Evolutionary conservation across 92 coral and sea anemone genomes (phyloP), one percentile per base, ranked within the genome.

Genomic region (Parazoanthus atlanticus): DNA sequence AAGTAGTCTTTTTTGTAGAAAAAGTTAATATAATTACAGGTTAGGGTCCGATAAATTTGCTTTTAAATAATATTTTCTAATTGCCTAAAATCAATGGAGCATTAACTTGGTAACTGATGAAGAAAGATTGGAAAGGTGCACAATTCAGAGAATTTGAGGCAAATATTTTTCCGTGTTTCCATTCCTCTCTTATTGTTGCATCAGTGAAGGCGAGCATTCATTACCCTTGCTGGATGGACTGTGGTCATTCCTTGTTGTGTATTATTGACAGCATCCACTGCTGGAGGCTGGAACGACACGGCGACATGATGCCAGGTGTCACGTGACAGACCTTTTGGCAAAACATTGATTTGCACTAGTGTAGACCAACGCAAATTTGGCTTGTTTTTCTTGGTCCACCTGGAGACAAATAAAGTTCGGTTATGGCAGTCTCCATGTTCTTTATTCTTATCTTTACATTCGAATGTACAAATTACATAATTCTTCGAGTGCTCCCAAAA

Each of bases 241-340:
- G 17, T 46, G 49, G 73, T 11, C 79, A 38, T 41, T 78, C 81
- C 86, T 82, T 64, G 86, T 82, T 31, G 26, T 75, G 56, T 26
- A 25, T 29, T 70, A 26, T 33, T 43, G n/a, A 30, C 23, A 46
- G 52, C 41, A 23, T 84, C 66, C 15, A 23, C 3, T 25, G 67
- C 12, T 41, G 87, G 29, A 36, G 87, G 87, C 16, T 43, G 74
- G 74, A 91, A 94, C 34, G 99, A 97, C 16, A 97, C 76, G 19
- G 92, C 98, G 47, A 97, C 88, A 83, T 97, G 99, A 85, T 92
- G 94, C 99, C 99, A 97, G 15, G 89, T 92, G 79, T 97, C 96
- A 31, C 94, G 90, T n/a, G 95, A 93, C 34, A 97, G 73, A 15
- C 94, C 95, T 52, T 94, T 91, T 25, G 91, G 84, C 40, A 92